A percentile compares a stretch with the other conserved stretches of the same genome.
Conservation (phyloP, 2,797 vertebrate species). For the Cynopterus sphinx region DNA sequence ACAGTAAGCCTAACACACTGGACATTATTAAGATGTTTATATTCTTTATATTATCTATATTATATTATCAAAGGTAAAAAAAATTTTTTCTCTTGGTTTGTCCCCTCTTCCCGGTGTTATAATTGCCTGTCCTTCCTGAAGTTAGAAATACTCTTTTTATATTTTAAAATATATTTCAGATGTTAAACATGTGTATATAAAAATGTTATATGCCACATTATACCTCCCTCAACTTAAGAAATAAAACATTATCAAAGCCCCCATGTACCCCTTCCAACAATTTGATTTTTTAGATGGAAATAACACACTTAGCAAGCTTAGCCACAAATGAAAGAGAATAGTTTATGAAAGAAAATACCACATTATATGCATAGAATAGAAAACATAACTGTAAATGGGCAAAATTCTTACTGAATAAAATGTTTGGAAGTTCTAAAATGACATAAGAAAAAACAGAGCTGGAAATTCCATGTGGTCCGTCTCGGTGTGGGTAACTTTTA, state of each 20-base stretch:
- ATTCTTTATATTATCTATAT: background rate
- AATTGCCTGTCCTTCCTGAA: background rate
- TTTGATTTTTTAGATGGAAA: background rate
- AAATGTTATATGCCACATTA: background rate
- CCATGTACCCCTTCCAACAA: background rate
- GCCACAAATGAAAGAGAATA: background rate
- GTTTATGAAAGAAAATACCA: background rate
- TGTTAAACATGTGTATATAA: background rate
- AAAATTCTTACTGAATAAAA: conserved; percentile 16
- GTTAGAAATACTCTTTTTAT: background rate
- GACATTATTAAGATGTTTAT: conserved; percentile 12
- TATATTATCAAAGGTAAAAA: no score
- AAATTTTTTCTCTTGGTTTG: no score
- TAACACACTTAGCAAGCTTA: conserved; percentile 42
- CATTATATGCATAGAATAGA: background rate
- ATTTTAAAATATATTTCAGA: conserved; percentile 15
- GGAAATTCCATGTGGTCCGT: background rate
- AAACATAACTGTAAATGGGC: background rate
- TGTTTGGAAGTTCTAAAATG: background rate
- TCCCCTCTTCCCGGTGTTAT: no score
- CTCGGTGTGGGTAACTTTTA: background rate
- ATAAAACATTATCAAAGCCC: background rate
- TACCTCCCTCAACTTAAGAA: background rate
- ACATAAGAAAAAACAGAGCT: background rate
- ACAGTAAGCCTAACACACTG: background rate